Conservation (phyloP, 1,140 invertebrate species). For the Calephelis virginiensis region DNA sequence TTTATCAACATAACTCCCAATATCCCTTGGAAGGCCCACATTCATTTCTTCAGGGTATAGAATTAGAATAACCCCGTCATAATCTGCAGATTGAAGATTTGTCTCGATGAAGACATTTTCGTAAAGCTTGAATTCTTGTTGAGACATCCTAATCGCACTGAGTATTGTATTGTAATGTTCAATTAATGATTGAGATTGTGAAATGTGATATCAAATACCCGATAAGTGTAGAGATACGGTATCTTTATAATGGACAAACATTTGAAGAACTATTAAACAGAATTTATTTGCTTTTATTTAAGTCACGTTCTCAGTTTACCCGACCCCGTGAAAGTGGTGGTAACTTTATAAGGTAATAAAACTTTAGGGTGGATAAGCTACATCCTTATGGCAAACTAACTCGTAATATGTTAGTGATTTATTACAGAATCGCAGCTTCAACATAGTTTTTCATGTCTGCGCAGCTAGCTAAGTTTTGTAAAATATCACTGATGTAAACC, state of each 20-base stretch:
- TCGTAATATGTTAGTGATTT: too few species aligned
- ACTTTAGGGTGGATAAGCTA: too few species aligned
- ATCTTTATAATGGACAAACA: slow-evolving; percentile 7
- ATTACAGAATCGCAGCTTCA: too few species aligned
- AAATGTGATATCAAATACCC: slow-evolving; percentile 4
- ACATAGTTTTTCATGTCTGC: too few species aligned
- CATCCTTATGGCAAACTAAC: too few species aligned
- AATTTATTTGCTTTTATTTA: not conserved
- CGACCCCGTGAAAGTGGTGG: not conserved
- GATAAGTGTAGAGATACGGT: not conserved
- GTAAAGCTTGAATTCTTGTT: slow-evolving; percentile 54
- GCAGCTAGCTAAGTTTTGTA: too few species aligned
- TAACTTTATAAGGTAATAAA: too few species aligned
- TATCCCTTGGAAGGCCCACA: slow-evolving; percentile 48
- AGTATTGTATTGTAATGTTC: slow-evolving; percentile 3
- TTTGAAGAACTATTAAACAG: slow-evolving; percentile 4
- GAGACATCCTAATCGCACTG: slow-evolving; percentile 25
- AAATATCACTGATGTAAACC: too few species aligned
- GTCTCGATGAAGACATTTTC: slow-evolving; percentile 69
- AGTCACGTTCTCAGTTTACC: not conserved
- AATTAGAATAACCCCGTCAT: slow-evolving; percentile 76
- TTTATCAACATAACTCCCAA: slow-evolving; percentile 57
- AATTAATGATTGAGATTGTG: slow-evolving; percentile 15
- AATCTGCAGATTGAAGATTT: slow-evolving; percentile 58
- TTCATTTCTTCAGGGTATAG: slow-evolving; percentile 63